Base-by-base conservation (phyloP, 1,140 invertebrate genomes). In the Heliconius congener region DNA sequence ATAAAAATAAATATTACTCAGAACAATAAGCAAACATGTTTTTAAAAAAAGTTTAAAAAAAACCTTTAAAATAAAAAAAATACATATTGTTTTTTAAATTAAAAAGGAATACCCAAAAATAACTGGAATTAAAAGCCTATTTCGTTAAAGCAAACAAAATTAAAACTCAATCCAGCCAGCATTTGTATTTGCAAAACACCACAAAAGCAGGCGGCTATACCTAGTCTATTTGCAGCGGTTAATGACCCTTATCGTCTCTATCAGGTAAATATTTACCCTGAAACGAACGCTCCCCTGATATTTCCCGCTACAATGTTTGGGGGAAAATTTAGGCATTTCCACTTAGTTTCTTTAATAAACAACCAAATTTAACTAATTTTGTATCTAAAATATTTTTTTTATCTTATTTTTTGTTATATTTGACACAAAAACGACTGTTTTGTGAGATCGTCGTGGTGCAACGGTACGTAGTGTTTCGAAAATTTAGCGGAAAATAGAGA, bases 221-320 rank as follows among this genome's bases (percentile, higher is more conserved):
- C 27, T 57, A 57, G 18, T 76, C 37, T 80, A 80, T 80, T 74
- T 76, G 74, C 71, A 57, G 52, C 46, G 50, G 73, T 60, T 77
- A 77, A 81, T 81, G 80, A 72, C 76, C 80, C 72, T 81, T 78
- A 81, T 78, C 80, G 46, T 19, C n/a, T 70, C 80, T 73, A 81
- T 71, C 76, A 81, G 80, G 60, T 80, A 75, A 80, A 80, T 75
- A 55, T 80, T 80, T 77, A 55, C 76, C 50, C 50, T 19, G 55
- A 66, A 66, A 66, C 71, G 46, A 71, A 57, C 70, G 55, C 34
- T 60, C 50, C 70, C 70, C 34, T 42, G 71, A 78, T 39, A 73
- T 27, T 52, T 77, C 50, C 52, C 18, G 52, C 57, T 66, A 66
- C 57, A 66, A 66, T 66, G 57, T 66, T 78, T 73, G 50, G 27